Evolutionary conservation across 2,888 invertebrate species (phyloP).

Genomic region (Ferrisia virgata): DNA sequence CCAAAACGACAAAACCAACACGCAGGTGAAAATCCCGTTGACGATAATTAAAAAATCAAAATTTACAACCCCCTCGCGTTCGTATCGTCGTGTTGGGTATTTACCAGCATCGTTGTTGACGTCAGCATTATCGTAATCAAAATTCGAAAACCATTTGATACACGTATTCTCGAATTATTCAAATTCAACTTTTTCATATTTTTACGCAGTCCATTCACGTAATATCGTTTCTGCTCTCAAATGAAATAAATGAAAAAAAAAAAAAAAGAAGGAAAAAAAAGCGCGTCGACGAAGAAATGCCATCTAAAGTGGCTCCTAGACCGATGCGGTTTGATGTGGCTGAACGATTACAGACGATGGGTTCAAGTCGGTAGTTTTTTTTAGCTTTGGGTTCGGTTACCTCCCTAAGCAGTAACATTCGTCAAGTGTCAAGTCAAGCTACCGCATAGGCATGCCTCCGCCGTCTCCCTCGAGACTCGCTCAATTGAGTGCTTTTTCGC

Average conservation of each 20-base stretch:
- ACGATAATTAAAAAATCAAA: constrained; percentile 18
- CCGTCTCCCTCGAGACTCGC: constrained; percentile 35
- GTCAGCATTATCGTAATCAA: constrained; percentile 22
- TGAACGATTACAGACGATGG: constrained; percentile 41
- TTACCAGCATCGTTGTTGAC: too few species aligned
- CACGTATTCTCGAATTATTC: constrained; percentile 4
- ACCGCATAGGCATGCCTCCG: constrained; percentile 30
- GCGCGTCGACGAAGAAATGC: neutral
- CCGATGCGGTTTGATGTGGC: constrained; percentile 43
- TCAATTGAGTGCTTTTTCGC: constrained; percentile 38
- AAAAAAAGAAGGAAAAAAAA: neutral
- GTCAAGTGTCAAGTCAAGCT: constrained; percentile 44
- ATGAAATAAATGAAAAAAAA: constrained; percentile 31
- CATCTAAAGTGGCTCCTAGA: constrained; percentile 35
- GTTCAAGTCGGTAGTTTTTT: constrained; percentile 38
- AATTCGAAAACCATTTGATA: constrained; percentile 31
- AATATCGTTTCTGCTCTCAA: constrained; percentile 34
- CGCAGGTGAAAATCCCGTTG: constrained; percentile 12
- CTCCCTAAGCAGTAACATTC: constrained; percentile 44
- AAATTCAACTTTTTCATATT: neutral
- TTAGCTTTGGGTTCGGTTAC: constrained; percentile 38
- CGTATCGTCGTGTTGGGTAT: too few species aligned
- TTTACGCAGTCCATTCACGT: constrained; percentile 31
- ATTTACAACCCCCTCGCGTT: neutral
- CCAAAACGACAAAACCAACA: neutral